Percentiles rank a stretch among this genome's conserved stretches.
Evolutionary conservation across 2,888 invertebrate species (phyloP).

Genomic region (Athripsodes cinereus): DNA sequence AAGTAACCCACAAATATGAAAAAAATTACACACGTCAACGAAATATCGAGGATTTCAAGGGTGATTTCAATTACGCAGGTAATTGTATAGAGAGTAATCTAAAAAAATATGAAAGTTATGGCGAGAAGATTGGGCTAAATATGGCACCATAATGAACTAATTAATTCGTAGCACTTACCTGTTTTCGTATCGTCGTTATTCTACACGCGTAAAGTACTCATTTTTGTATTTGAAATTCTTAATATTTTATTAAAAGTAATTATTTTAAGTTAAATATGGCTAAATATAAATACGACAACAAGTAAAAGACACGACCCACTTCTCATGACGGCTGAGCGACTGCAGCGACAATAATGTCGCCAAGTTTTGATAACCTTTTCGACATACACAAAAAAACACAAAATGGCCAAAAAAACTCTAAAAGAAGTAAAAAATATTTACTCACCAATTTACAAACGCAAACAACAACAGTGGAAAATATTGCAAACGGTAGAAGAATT

Average conservation of each 20-base stretch:
- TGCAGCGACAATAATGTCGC: slow-evolving; percentile 13
- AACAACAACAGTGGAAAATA: too few relatives aligned
- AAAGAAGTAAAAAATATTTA: too few relatives aligned
- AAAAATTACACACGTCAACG: background rate
- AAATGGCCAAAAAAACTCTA: too few relatives aligned
- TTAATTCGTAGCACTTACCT: slow-evolving; percentile 15
- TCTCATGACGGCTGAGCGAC: slow-evolving; percentile 20
- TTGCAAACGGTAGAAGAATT: too few relatives aligned
- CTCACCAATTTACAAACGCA: too few relatives aligned
- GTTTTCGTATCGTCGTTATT: slow-evolving; percentile 13
- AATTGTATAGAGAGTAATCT: background rate
- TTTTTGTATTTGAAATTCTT: slow-evolving; percentile 12
- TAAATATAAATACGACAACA: slow-evolving; percentile 25
- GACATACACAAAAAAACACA: too few relatives aligned
- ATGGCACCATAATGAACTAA: slow-evolving; percentile 17
- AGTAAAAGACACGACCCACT: slow-evolving; percentile 23
- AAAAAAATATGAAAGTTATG: slow-evolving; percentile 21
- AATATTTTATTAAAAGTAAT: slow-evolving; percentile 5
- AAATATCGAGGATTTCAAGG: background rate
- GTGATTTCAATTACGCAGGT: too few relatives aligned
- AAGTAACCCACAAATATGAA: background rate
- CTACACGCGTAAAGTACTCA: slow-evolving; percentile 10
- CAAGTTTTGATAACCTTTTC: background rate
- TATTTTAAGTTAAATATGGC: slow-evolving; percentile 23
- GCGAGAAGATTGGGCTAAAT: slow-evolving; percentile 20